Conservation (phyloP, 2,888 invertebrate genomes). For the Melinaea marsaeus region DNA sequence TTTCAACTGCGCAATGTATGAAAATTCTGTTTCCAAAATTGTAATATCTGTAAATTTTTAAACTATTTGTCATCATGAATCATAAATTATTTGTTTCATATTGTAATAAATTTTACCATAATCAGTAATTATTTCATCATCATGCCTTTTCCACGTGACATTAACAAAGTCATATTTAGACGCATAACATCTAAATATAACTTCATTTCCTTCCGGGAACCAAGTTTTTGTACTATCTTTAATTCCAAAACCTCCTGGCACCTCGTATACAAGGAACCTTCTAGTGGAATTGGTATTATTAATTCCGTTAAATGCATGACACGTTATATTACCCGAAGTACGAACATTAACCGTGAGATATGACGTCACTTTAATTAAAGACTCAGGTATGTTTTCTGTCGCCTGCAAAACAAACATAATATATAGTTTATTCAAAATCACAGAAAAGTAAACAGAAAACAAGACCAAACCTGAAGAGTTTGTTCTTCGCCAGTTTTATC, state of each 20-base stretch:
- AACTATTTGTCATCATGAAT: slow-evolving; percentile 1
- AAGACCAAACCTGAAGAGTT: slow-evolving; percentile 33
- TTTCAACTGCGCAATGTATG: slow-evolving; percentile 50
- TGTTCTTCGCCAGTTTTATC: slow-evolving; percentile 33
- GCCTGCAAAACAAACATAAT: slow-evolving; percentile 36
- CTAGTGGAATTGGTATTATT: slow-evolving; percentile 23
- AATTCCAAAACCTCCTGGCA: slow-evolving; percentile 57
- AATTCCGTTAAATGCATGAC: slow-evolving; percentile 43
- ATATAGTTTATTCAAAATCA: slow-evolving; percentile 1
- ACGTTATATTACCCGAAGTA: slow-evolving; percentile 50
- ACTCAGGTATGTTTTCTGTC: slow-evolving; percentile 31
- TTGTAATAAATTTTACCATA: slow-evolving; percentile 37
- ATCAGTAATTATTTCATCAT: slow-evolving; percentile 32
- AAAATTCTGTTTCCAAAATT: slow-evolving; percentile 41
- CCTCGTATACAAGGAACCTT: slow-evolving; percentile 52
- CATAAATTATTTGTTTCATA: background rate
- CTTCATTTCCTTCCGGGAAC: slow-evolving; percentile 49
- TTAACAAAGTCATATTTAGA: slow-evolving; percentile 53
- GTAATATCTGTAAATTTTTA: slow-evolving; percentile 40
- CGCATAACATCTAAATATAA: slow-evolving; percentile 52
- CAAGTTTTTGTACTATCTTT: slow-evolving; percentile 40
- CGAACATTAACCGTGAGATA: slow-evolving; percentile 40
- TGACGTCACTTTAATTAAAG: slow-evolving; percentile 44
- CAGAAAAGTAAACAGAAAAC: background rate
- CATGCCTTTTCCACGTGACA: slow-evolving; percentile 50